A percentile compares a stretch with the other conserved stretches of the same genome.
Conservation (phyloP, 64 coral and sea anemone species). For the Platygyra sinensis region DNA sequence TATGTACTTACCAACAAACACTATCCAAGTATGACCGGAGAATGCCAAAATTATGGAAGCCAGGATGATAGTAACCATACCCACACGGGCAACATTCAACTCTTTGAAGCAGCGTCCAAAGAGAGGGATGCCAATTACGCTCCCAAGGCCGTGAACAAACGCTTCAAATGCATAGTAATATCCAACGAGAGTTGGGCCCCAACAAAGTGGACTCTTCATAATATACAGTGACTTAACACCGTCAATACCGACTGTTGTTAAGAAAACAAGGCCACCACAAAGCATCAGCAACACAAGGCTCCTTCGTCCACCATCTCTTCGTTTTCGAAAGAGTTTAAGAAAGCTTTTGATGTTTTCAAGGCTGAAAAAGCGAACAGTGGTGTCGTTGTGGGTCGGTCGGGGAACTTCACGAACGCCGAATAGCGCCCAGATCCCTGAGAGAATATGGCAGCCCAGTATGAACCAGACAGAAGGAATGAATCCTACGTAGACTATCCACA, state of each 20-base stretch:
- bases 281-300: conserved; percentile 51
- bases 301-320: conserved; percentile 30
- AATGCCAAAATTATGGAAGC: conserved; percentile 75
- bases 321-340: conserved; percentile 51
- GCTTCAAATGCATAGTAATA: conserved; percentile 75
- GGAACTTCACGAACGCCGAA: conserved; percentile 70
- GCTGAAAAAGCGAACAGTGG: conserved; percentile 54
- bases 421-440: conserved; percentile 56
- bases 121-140: conserved; percentile 44
- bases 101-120: conserved; percentile 63
- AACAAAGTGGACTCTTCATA: conserved; percentile 76
- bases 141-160: conserved; percentile 63
- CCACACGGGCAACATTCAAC: conserved; percentile 56
- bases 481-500: conserved; percentile 77
- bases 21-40: conserved; percentile 73
- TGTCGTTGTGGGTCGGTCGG: neutral
- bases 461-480: conserved; percentile 76
- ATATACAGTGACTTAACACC: conserved; percentile 69
- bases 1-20: conserved; percentile 70
- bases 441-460: conserved; percentile 43
- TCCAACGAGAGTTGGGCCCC: conserved; percentile 67
- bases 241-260: conserved; percentile 47
- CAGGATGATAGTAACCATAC: conserved; percentile 59
- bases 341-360: conserved; percentile 60
- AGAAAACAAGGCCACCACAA: conserved; percentile 33